These are phyloP conservation scores for Aphaenogaster rudis DNA, from an alignment of 1,140 invertebrate species.

Conservation along the genomic window DNA sequence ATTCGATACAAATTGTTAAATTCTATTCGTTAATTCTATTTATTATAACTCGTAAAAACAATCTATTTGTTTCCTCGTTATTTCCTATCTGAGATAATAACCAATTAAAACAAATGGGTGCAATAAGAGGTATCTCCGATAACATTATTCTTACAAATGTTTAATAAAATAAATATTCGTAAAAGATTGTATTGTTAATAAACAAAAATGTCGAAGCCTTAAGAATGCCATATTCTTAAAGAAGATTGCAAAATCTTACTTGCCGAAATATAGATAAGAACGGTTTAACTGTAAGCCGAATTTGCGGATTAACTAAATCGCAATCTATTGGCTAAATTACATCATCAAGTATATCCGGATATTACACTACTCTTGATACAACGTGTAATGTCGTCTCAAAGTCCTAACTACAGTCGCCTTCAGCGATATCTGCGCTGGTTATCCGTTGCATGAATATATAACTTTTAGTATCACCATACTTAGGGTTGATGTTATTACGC, in stretches of 20 bases:
- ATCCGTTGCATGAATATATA: conserved; percentile 59
- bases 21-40: not conserved
- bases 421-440: conserved; percentile 27
- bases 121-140: not conserved
- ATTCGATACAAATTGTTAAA: not conserved
- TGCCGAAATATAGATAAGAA: not conserved
- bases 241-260: not conserved
- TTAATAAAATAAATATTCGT: not conserved
- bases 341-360: not conserved
- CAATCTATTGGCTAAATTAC: not conserved
- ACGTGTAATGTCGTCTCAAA: not conserved
- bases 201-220: not conserved
- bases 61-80: not conserved
- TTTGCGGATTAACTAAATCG: not conserved
- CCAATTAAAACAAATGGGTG: not conserved
- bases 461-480: conserved; percentile 54
- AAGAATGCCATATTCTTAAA: not conserved
- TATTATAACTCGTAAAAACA: not conserved
- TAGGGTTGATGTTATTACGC: conserved; percentile 50
- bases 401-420: conserved; percentile 3
- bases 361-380: conserved; percentile 14
- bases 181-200: not conserved
- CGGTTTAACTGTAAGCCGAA: not conserved
- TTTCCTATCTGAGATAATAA: not conserved
- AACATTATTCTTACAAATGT: not conserved